phyloP scores from a whole-genome alignment of 2,113 vertebrate species.

The Bubo scandiacus region DNA sequence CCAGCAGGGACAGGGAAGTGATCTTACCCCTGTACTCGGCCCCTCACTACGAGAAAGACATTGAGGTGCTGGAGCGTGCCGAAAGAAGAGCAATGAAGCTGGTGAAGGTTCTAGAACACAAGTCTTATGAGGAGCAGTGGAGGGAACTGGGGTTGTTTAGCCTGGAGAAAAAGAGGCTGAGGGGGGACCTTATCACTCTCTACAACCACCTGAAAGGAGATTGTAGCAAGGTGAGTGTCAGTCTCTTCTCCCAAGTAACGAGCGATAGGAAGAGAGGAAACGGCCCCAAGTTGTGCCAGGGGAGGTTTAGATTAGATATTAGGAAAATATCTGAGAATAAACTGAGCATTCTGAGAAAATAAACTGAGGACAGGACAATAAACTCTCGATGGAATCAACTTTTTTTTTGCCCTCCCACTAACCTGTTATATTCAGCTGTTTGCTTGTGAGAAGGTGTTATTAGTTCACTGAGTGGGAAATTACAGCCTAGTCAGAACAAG shows the following conservation, averaged over 20 bases:
- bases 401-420: background rate
- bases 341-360: too few species aligned
- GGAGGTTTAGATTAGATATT: background rate
- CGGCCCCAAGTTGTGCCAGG: fast-evolving
- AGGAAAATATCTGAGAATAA: background rate
- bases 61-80: background rate
- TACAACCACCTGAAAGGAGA: background rate
- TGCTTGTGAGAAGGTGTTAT: background rate
- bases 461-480: background rate
- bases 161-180: background rate
- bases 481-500: background rate
- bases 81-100: background rate
- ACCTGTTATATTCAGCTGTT: background rate
- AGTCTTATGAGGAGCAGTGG: background rate
- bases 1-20: background rate
- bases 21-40: fast-evolving
- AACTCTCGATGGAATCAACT: background rate
- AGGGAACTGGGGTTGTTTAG: background rate
- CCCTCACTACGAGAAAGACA: background rate
- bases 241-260: background rate
- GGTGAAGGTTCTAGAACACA: background rate
- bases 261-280: fast-evolving
- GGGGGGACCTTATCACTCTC: background rate
- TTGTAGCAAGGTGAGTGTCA: fast-evolving
- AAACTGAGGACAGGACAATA: background rate